Evolutionary conservation across 1,140 invertebrate genomes (phyloP).

Genomic region (Maconellicoccus hirsutus): DNA sequence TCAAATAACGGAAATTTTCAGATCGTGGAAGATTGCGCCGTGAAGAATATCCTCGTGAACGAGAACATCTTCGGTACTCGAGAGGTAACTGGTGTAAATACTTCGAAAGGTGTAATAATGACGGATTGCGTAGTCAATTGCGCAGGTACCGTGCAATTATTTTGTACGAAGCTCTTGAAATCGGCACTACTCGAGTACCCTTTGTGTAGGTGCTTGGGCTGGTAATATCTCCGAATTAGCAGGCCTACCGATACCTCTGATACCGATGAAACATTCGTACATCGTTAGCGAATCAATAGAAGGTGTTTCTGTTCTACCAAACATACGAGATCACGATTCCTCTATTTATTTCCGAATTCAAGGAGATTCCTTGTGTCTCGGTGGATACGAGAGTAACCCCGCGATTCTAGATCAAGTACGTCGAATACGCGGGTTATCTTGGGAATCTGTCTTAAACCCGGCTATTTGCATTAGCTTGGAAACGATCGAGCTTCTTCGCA

Average conservation of each 20-base stretch:
- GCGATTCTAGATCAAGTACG: slow-evolving; percentile 58
- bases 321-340: slow-evolving; percentile 71
- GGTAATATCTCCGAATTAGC: slow-evolving; percentile 55
- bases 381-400: slow-evolving; percentile 80
- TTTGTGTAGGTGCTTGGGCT: slow-evolving; percentile 57
- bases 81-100: slow-evolving; percentile 61
- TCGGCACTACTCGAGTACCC: not conserved
- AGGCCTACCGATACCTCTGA: slow-evolving; percentile 57
- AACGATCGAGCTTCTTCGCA: slow-evolving; percentile 66
- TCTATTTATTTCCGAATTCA: slow-evolving; percentile 73
- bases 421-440: not conserved
- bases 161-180: too few relatives aligned
- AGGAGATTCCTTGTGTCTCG: slow-evolving; percentile 65
- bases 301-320: slow-evolving; percentile 58
- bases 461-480: slow-evolving; percentile 41
- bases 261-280: slow-evolving; percentile 80
- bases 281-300: slow-evolving; percentile 66
- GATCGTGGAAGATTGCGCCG: slow-evolving; percentile 64
- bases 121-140: slow-evolving; percentile 65
- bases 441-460: not conserved
- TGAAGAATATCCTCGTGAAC: slow-evolving; percentile 50
- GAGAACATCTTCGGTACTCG: slow-evolving; percentile 47
- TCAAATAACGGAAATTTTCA: too few relatives aligned
- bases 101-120: slow-evolving; percentile 54
- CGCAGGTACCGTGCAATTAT: slow-evolving; percentile 35